phyloP scores from a whole-genome alignment of 2,888 invertebrate species.

The Drosophila acutilabella region DNA sequence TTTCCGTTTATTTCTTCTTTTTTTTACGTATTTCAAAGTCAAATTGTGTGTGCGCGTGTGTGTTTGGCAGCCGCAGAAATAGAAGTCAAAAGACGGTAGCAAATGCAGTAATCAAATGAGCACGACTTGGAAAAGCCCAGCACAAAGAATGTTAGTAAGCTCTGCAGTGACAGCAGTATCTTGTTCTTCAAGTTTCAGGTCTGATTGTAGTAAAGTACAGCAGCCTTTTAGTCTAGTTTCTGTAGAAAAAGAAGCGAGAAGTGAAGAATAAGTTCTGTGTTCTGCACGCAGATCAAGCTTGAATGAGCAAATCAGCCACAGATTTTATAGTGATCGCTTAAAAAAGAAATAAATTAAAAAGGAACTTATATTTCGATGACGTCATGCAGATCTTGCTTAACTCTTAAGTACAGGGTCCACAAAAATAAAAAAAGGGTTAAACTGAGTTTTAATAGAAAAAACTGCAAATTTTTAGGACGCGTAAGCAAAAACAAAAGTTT shows the following conservation, averaged over 20 bases:
- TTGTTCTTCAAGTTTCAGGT: too few species aligned
- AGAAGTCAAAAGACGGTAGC: conserved; percentile 48
- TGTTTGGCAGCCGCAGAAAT: conserved; percentile 41
- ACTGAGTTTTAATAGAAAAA: conserved; percentile 51
- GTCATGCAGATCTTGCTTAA: background rate
- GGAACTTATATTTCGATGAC: too few species aligned
- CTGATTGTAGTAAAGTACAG: too few species aligned
- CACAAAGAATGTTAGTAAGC: too few species aligned
- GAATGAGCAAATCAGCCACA: too few species aligned
- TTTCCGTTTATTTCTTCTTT: conserved; percentile 1
- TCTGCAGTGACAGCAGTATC: too few species aligned
- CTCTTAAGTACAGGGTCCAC: background rate
- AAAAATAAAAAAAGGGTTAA: conserved; percentile 35
- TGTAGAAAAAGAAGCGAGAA: too few species aligned
- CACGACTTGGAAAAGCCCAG: conserved; percentile 31
- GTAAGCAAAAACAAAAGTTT: conserved; percentile 64
- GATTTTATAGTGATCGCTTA: too few species aligned
- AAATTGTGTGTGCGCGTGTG: conserved; percentile 44
- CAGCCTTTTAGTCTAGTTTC: too few species aligned
- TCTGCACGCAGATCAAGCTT: too few species aligned
- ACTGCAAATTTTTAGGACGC: conserved; percentile 59
- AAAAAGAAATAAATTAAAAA: too few species aligned
- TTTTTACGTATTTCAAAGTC: conserved; percentile 62
- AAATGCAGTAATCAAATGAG: conserved; percentile 8
- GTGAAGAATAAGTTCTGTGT: too few species aligned